Base-by-base conservation (phyloP, 2,888 invertebrate species). In the Chrysolina americana region DNA sequence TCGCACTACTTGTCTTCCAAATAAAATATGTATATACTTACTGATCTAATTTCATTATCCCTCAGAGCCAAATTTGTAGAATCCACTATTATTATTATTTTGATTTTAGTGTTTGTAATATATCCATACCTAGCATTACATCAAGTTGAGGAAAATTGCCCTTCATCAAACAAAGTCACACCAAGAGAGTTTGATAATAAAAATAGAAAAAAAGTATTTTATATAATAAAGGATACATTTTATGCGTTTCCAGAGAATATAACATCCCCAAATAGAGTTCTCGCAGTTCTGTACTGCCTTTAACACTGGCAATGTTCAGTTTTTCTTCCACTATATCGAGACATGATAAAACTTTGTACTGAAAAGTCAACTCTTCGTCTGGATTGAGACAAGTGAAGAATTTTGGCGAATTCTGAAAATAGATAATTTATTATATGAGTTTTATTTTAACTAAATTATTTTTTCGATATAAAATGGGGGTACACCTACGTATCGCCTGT, bases 81-180 rank as follows among this genome's bases (percentile, higher is more conserved):
- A 87, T 97, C 97, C 1, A 98, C 94, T 44, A 98, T 95, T 74
- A 98, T 93, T 9, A 98, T 94, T 85, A 98, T 94, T 88, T 98
- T 98, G 10, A 98, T 94, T 89, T 95, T 95, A 0, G 98, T 98
- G 85, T 98, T 98, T n/a, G 98, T 98, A 10, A 98, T 96, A 89
- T 98, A 98, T 0, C 98, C 98, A 89, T 95, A 96, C 82, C 96
- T 96, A 81, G 68, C 90, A 88, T 36, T 36, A 36, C 72, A 63
- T 36, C 41, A 21, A 4, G 47, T 69, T 73, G 64, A 69, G 66
- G 62, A 75, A 75, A 69, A 50, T 23, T 48, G 15, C 9, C 28
- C 8, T 70, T 56, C 9, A 21, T 56, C 1, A 13, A 23, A 11
- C 2, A 10, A 13, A 56, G 5, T 21, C 23, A 15, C 8, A 36